Percentiles rank a stretch among this genome's conserved stretches.
phyloP scores from a whole-genome alignment of 2,888 invertebrate species.

The Tenthredo livida region DNA sequence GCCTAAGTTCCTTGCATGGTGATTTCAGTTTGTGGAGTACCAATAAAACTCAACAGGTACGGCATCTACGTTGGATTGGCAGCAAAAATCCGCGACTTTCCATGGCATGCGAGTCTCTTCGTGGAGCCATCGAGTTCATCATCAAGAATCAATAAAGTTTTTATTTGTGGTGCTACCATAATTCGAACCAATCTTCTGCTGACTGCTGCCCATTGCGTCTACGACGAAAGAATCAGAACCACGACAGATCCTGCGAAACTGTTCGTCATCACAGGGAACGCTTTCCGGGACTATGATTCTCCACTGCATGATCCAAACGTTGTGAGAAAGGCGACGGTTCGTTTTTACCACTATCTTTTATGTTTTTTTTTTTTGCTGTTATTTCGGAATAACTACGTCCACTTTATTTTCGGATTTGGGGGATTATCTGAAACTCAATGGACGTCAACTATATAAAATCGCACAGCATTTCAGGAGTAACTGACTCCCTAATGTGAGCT shows the following conservation, averaged over 20 bases:
- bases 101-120: slow-evolving; percentile 75
- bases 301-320: slow-evolving; percentile 59
- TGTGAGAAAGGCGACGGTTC: slow-evolving; percentile 66
- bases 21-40: slow-evolving; percentile 73
- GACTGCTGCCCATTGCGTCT: slow-evolving; percentile 78
- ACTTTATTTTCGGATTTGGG: neutral
- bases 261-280: slow-evolving; percentile 73
- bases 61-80: neutral
- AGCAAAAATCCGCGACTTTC: slow-evolving; percentile 70
- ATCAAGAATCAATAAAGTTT: slow-evolving; percentile 63
- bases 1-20: neutral
- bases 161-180: slow-evolving; percentile 75
- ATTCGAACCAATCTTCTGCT: slow-evolving; percentile 72
- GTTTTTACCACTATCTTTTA: slow-evolving; percentile 19
- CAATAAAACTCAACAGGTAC: too few species aligned
- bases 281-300: slow-evolving; percentile 70
- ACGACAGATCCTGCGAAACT: slow-evolving; percentile 62
- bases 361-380: neutral
- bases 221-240: slow-evolving; percentile 63
- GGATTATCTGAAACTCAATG: neutral
- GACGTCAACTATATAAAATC: neutral
- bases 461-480: neutral
- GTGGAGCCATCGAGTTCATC: neutral
- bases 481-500: neutral
- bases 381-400: too few species aligned